phyloP scores from a whole-genome alignment of 1,140 invertebrate species.

The Danaus plexippus region DNA sequence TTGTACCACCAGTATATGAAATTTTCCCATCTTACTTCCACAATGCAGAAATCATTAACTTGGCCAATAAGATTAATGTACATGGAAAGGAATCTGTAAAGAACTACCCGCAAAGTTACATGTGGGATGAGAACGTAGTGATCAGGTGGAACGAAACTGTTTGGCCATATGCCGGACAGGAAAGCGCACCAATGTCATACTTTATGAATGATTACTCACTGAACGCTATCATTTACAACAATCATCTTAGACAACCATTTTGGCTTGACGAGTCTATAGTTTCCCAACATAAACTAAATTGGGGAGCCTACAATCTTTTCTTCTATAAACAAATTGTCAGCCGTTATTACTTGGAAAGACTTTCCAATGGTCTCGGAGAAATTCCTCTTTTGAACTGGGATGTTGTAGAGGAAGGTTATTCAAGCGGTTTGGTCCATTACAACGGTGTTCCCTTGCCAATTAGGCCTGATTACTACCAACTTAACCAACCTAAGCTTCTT shows the following conservation, averaged over 20 bases:
- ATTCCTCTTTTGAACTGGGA: constrained; percentile 70
- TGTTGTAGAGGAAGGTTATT: constrained; percentile 75
- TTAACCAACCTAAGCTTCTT: constrained; percentile 39
- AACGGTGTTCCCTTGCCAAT: constrained; percentile 78
- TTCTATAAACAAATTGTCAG: constrained; percentile 75
- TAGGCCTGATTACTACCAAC: constrained; percentile 67
- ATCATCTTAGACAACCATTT: constrained; percentile 75
- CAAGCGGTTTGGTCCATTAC: constrained; percentile 75
- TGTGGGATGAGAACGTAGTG: constrained; percentile 52
- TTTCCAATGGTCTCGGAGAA: constrained; percentile 76
- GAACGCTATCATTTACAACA: constrained; percentile 80
- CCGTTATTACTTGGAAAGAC: constrained; percentile 79
- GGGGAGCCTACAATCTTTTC: constrained; percentile 77
- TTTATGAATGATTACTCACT: constrained; percentile 82
- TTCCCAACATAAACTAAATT: constrained; percentile 66
- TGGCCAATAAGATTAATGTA: constrained; percentile 71
- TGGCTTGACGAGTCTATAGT: constrained; percentile 72
- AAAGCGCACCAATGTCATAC: constrained; percentile 74
- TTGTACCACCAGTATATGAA: constrained; percentile 77
- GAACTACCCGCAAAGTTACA: constrained; percentile 40
- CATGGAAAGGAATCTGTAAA: constrained; percentile 42
- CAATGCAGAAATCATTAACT: constrained; percentile 71
- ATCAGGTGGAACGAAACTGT: constrained; percentile 74
- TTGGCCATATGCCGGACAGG: constrained; percentile 41
- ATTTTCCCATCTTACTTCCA: constrained; percentile 76